These are phyloP conservation scores for Acanthornis magna DNA, from an alignment of 2,797 vertebrate genomes.

Conservation along the genomic window DNA sequence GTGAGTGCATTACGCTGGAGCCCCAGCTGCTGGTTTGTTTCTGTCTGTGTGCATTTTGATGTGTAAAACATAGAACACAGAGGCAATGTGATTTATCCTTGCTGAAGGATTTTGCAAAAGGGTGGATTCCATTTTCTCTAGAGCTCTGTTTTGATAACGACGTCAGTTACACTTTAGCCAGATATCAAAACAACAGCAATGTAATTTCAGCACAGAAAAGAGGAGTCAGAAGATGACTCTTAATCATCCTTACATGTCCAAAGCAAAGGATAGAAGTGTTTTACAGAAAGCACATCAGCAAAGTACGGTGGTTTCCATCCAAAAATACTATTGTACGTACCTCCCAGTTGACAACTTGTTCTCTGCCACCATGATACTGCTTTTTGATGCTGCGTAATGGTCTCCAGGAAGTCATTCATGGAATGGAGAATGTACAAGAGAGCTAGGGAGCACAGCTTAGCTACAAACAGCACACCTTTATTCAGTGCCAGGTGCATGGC, in stretches of 20 bases:
- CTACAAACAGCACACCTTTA: background rate
- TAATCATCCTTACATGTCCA: background rate
- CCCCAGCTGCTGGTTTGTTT: background rate
- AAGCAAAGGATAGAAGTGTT: background rate
- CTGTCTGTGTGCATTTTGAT: background rate
- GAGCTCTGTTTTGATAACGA: background rate
- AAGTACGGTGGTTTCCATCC: background rate
- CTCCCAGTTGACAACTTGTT: background rate
- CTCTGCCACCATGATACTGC: background rate
- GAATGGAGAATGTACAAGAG: background rate
- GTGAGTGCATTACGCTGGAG: background rate
- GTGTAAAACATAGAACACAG: background rate
- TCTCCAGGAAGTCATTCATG: background rate
- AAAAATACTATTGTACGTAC: background rate
- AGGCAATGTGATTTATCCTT: background rate
- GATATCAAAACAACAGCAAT: background rate
- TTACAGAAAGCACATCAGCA: background rate
- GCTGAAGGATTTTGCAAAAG: slow-evolving; percentile 8
- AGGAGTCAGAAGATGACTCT: background rate
- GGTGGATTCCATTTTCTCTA: background rate
- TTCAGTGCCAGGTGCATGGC: background rate
- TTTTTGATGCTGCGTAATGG: background rate
- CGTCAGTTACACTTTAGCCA: slow-evolving; percentile 2
- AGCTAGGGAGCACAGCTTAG: background rate
- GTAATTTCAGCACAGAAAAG: background rate